Evolutionary conservation across 2,797 vertebrate genomes (phyloP).

Genomic region (Poecilia picta): DNA sequence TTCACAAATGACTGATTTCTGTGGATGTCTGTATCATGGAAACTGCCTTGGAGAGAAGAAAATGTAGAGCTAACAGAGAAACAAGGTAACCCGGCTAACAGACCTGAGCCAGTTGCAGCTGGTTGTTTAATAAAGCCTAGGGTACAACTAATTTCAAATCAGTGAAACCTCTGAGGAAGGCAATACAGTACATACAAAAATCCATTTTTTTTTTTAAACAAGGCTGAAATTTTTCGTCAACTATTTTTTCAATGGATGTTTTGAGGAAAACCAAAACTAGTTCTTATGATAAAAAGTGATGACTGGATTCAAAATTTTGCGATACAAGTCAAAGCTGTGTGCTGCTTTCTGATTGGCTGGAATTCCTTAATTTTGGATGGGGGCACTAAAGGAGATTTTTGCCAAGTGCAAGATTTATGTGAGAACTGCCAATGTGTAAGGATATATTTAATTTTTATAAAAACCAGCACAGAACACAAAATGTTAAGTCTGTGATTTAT

Average conservation of each 20-base stretch:
- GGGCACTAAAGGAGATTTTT: neutral
- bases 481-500: conserved; percentile 27
- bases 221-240: neutral
- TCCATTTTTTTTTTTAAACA: neutral
- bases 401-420: neutral
- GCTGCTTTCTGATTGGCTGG: neutral
- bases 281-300: neutral
- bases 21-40: neutral
- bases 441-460: neutral
- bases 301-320: neutral
- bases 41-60: neutral
- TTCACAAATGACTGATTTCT: neutral
- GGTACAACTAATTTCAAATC: neutral
- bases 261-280: neutral
- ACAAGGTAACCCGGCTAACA: neutral
- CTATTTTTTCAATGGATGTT: neutral
- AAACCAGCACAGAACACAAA: neutral
- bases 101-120: neutral
- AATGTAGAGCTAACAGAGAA: neutral
- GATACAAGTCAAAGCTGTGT: neutral
- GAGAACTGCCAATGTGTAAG: neutral
- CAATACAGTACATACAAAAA: neutral
- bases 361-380: neutral
- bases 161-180: neutral
- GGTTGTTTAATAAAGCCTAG: neutral